Base-by-base conservation (phyloP, 2,797 vertebrate species). In the Parauchenoglanis punctatus region DNA sequence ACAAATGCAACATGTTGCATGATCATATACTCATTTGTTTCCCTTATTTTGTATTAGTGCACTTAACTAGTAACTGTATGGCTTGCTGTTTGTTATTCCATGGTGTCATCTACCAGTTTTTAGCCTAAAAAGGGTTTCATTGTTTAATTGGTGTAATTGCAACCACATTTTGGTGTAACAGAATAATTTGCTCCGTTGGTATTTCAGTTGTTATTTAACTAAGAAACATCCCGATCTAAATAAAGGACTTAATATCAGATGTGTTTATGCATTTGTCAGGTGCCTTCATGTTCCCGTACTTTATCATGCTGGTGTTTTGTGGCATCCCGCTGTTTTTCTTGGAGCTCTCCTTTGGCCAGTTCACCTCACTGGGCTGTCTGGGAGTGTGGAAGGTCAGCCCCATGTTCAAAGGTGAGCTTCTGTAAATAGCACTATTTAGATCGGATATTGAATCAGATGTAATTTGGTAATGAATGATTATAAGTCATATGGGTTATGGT, bases 271-370 rank as follows among this genome's bases (percentile, higher is more conserved):
- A 7, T 54, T 46, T 88, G 59, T 1, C 35, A 99, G 99, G 99
- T 90, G 99, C 99, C 91, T 99, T 99, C 96, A 97, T 99, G 98
- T 95, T 99, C 77, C 98, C 99, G 3, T 99, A 99, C 93, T 98
- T 99, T 93, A 96, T 99, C 95, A 99, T 99, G 99, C 93, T 99
- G 92, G 96, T 99, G 81, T 99, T 99, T 93, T 99, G 98, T 0
- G 99, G 99, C 76, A 99, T 99, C 87, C 99, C 99, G 0, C 97
- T 99, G 90, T 99, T 99, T 95, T 99, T 99, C 95, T 96, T 99
- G 90, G 99, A 99, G 92, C 97, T 99, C 61, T 99, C 98, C 86
- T 99, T 99, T 0, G 99, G 99, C 31, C 99, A 99, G 94, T 99
- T 99, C 12, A 97, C 98, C 92, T 99, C 98, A 91, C 96, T 96